phyloP scores from a whole-genome alignment of 2,888 invertebrate species.

The Epirrhoe tristata region DNA sequence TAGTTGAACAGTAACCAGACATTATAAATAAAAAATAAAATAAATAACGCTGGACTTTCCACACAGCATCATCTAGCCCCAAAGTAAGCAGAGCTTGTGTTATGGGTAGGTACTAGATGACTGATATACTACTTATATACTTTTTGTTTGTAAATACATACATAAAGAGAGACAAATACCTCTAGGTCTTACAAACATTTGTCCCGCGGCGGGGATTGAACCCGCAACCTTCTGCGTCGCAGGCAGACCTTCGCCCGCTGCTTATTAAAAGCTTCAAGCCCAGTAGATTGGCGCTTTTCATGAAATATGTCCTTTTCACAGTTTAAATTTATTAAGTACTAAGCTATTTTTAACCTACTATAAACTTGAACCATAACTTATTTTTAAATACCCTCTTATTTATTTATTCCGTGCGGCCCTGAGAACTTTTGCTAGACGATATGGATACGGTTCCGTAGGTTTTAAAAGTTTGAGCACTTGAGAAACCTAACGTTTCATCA shows the following conservation, averaged over 20 bases:
- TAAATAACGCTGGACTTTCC: too few species aligned
- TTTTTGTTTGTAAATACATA: too few species aligned
- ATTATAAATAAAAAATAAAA: background rate
- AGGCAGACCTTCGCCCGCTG: too few species aligned
- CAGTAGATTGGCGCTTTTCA: background rate
- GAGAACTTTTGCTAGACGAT: background rate
- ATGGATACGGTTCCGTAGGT: background rate
- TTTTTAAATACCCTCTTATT: slow-evolving; percentile 13
- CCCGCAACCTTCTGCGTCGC: too few species aligned
- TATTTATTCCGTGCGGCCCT: slow-evolving; percentile 1
- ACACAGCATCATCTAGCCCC: too few species aligned
- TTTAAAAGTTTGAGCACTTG: background rate
- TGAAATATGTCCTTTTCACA: background rate
- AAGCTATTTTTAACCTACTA: slow-evolving; percentile 3
- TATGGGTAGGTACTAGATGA: too few species aligned
- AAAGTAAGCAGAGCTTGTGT: too few species aligned
- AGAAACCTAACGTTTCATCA: background rate
- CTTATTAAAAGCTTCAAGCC: background rate
- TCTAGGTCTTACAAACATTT: too few species aligned
- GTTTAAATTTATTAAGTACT: background rate
- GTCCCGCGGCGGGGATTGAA: too few species aligned
- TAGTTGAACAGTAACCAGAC: too few species aligned
- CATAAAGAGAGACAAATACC: too few species aligned
- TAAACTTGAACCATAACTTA: slow-evolving; percentile 4
- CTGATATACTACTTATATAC: too few species aligned